Conservation (phyloP, 2,797 vertebrate species). For the Dendrocincla fuliginosa region DNA sequence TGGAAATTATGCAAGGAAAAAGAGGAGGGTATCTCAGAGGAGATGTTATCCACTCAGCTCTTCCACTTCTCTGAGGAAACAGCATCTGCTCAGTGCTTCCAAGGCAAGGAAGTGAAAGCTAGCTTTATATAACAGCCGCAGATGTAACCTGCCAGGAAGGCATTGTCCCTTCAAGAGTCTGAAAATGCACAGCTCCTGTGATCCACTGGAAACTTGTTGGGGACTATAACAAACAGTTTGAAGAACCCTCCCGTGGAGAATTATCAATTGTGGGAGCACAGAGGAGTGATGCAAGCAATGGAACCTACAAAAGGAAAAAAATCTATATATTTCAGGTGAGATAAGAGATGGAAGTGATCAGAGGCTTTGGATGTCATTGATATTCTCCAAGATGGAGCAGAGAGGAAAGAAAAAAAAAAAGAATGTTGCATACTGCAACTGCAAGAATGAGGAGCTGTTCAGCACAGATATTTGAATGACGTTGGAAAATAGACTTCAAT, state of each 20-base stretch:
- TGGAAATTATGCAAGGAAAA: background rate
- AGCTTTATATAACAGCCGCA: background rate
- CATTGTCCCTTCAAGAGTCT: background rate
- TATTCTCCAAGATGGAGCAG: background rate
- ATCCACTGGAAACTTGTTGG: background rate
- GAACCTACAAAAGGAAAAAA: background rate
- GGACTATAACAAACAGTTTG: background rate
- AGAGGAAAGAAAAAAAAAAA: background rate
- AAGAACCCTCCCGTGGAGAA: background rate
- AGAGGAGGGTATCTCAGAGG: conserved; percentile 8
- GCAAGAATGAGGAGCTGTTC: background rate
- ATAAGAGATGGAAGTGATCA: background rate
- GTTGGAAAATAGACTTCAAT: background rate
- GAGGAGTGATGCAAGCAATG: background rate
- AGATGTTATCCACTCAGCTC: conserved; percentile 13
- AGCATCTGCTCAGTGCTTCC: background rate
- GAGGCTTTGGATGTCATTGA: background rate
- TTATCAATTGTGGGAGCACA: background rate
- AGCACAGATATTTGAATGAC: background rate
- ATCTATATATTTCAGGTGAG: background rate
- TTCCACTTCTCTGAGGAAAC: conserved; percentile 12
- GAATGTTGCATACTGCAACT: background rate
- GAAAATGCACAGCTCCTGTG: background rate
- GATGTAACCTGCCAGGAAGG: background rate
- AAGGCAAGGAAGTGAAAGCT: conserved; percentile 12